phyloP scores from a whole-genome alignment of 2,888 invertebrate genomes.

The Argyresthia goedartella region DNA sequence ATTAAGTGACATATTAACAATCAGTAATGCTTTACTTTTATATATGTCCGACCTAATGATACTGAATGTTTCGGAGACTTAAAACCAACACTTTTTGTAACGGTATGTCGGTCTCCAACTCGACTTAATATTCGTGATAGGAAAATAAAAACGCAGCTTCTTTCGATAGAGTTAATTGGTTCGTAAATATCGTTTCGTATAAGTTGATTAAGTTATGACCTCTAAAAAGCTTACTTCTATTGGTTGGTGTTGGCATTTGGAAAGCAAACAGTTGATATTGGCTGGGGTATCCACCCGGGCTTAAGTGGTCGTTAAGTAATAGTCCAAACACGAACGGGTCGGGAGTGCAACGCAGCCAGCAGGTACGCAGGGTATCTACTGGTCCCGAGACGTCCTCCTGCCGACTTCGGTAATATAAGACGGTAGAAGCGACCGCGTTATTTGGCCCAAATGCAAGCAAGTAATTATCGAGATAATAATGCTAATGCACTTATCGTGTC shows the following conservation, averaged over 20 bases:
- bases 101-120: not conserved
- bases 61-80: not conserved
- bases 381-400: slow-evolving; percentile 32
- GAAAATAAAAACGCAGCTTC: not conserved
- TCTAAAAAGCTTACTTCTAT: slow-evolving; percentile 41
- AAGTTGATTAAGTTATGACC: slow-evolving; percentile 43
- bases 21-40: not conserved
- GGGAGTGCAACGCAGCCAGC: slow-evolving; percentile 21
- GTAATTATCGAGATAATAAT: slow-evolving; percentile 70
- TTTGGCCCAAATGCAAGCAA: slow-evolving; percentile 66
- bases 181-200: slow-evolving; percentile 16
- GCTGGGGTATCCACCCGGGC: slow-evolving; percentile 28
- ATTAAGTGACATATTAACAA: not conserved
- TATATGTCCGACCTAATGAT: not conserved
- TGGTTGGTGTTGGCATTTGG: slow-evolving; percentile 24
- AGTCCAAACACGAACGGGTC: slow-evolving; percentile 47
- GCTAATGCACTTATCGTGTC: slow-evolving; percentile 70
- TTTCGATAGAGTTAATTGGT: not conserved
- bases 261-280: slow-evolving; percentile 39
- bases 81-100: not conserved
- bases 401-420: slow-evolving; percentile 54
- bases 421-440: slow-evolving; percentile 51
- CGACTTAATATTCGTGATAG: not conserved
- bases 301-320: slow-evolving; percentile 49
- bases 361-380: slow-evolving; percentile 27